Base-by-base conservation (phyloP, 2,797 vertebrate species). In the Anas capensis region DNA sequence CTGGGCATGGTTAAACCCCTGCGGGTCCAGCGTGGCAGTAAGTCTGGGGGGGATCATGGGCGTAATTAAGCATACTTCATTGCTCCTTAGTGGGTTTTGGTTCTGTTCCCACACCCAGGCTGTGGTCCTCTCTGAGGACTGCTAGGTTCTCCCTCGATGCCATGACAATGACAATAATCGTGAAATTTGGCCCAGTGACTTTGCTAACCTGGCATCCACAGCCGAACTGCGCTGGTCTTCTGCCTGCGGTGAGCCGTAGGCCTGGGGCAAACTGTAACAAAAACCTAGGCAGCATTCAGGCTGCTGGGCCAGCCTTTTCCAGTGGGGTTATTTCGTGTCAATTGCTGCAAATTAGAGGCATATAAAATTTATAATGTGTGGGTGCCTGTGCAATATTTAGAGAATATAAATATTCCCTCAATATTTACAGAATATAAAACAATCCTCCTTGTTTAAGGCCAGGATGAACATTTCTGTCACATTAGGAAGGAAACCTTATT, bases 371-470 rank as follows among this genome's bases (percentile, higher is more conserved):
- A 88, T 88, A 70, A 70, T 14, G 53, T 92, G 81, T 71, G 51
- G 66, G 78, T 82, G 73, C 71, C 65, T 56, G 51, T 61, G 78
- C 62, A 4, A 54, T 94, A 77, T 95, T 88, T 96, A 85, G 75
- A 82, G 94, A 95, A 85, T 66, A 65, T 94, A 92, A 95, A 96
- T n/a, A n/a, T n/a, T n/a, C n/a, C 81, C 75, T 90, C 48, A 4
- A 54, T 94, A 77, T 95, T 88, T 96, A 85, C 78, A 82, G 94
- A 95, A 85, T 66, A 65, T 94, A 92, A 95, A 96, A 16, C 86
- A 92, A 76, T 94, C 91, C 34, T 78, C 76, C 84, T 82, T 82
- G 82, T 91, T 93, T 95, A 95, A 94, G 71, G 61, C 60, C 75
- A 54, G 68, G 82, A 90, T 95, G 93, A 83, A 94, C 19, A 5